These are phyloP conservation scores for Danaus chrysippus DNA, from an alignment of 2,888 invertebrate species.

Conservation along the genomic window DNA sequence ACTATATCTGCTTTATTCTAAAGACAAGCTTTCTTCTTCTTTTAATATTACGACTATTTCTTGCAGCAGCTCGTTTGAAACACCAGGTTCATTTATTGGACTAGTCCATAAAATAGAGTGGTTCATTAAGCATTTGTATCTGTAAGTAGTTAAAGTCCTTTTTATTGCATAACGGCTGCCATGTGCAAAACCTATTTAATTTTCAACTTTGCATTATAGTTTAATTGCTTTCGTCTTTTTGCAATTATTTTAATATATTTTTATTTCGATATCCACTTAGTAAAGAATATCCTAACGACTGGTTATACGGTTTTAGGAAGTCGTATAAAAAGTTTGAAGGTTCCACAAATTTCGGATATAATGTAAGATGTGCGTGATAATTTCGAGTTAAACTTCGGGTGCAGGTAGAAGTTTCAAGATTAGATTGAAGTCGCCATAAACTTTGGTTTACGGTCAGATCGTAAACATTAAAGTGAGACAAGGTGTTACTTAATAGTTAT, in stretches of 20 bases:
- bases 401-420: slow-evolving; percentile 68
- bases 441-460: slow-evolving; percentile 58
- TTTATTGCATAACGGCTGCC: slow-evolving; percentile 66
- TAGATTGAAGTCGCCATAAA: slow-evolving; percentile 46
- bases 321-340: slow-evolving; percentile 9
- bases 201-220: slow-evolving; percentile 51
- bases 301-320: not conserved
- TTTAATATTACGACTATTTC: slow-evolving; percentile 53
- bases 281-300: not conserved
- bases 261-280: slow-evolving; percentile 14
- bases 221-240: slow-evolving; percentile 3
- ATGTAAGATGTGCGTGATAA: slow-evolving; percentile 24
- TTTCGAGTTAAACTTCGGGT: slow-evolving; percentile 46
- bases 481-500: slow-evolving; percentile 76
- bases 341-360: slow-evolving; percentile 8
- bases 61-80: slow-evolving; percentile 49
- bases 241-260: slow-evolving; percentile 12
- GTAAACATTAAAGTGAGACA: slow-evolving; percentile 61
- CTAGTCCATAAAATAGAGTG: slow-evolving; percentile 67
- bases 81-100: slow-evolving; percentile 59
- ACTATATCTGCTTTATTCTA: slow-evolving; percentile 47
- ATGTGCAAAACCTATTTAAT: slow-evolving; percentile 40
- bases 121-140: slow-evolving; percentile 60
- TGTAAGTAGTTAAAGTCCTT: slow-evolving; percentile 46
- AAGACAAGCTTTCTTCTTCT: slow-evolving; percentile 59